These are phyloP conservation scores for Sebastes alutus DNA, from an alignment of 2,797 vertebrate species.

Conservation along the genomic window DNA sequence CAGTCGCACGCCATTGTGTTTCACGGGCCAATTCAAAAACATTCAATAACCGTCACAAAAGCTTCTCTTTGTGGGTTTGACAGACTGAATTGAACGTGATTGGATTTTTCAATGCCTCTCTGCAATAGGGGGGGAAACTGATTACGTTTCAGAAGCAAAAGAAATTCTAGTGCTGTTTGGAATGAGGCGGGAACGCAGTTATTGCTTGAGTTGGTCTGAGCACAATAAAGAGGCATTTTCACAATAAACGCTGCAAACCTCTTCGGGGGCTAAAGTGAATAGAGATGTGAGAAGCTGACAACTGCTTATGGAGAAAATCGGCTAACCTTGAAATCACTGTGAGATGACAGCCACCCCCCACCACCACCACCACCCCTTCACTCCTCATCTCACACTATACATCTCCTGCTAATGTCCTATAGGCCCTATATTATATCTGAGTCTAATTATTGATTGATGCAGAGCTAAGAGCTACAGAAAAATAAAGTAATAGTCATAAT, in stretches of 20 bases:
- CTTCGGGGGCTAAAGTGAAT: conserved; percentile 2
- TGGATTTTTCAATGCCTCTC: conserved; percentile 25
- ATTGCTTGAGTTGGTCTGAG: conserved; percentile 25
- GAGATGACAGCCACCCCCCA: background rate
- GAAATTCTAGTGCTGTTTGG: background rate
- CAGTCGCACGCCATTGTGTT: conserved; percentile 1
- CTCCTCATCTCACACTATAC: background rate
- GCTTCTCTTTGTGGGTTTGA: conserved; percentile 36
- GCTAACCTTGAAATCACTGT: conserved; percentile 18
- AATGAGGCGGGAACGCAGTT: background rate
- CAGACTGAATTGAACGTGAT: conserved; percentile 27
- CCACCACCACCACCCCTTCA: background rate
- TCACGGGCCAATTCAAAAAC: conserved; percentile 21
- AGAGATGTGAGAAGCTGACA: conserved; percentile 21
- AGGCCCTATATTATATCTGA: conserved; percentile 1
- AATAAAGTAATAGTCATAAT: conserved; percentile 63
- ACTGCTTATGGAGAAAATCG: conserved; percentile 28
- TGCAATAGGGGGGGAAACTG: conserved; percentile 21
- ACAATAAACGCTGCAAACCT: conserved; percentile 15
- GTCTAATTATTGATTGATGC: conserved; percentile 53
- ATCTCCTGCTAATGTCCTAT: conserved; percentile 34
- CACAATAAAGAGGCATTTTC: conserved; percentile 35
- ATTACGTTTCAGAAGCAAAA: conserved; percentile 35
- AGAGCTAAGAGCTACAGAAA: conserved; percentile 59
- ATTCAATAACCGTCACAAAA: conserved; percentile 46